phyloP scores from a whole-genome alignment of 2,113 vertebrate genomes.

The rabbit (Oryctolagus cuniculus) region DNA sequence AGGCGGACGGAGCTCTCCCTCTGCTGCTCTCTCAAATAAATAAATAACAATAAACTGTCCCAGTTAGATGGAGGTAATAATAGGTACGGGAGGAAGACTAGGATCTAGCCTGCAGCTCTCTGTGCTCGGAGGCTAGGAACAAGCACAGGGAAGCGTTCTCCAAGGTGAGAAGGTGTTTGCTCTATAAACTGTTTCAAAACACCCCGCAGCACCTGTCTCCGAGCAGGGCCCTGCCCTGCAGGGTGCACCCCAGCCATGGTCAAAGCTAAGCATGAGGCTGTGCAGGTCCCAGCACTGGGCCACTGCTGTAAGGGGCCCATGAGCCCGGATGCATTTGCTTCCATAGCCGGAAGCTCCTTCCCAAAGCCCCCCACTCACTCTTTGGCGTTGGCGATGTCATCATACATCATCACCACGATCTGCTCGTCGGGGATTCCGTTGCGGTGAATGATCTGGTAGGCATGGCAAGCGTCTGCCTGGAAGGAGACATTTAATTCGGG shows the following conservation, averaged over 20 bases:
- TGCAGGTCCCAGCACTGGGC: rapidly evolving
- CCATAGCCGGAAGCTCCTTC: neutral
- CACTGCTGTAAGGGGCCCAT: neutral
- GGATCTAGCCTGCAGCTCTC: neutral
- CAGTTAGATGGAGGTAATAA: neutral
- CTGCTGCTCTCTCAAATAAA: too few species aligned
- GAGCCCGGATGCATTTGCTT: too few species aligned
- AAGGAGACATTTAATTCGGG: neutral
- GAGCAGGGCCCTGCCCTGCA: too few species aligned
- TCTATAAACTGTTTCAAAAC: neutral
- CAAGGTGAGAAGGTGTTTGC: rapidly evolving
- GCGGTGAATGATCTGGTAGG: conserved; percentile 96
- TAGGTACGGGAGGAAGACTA: neutral
- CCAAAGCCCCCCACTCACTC: conserved; percentile 90
- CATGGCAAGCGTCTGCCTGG: conserved; percentile 97
- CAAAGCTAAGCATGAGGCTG: neutral
- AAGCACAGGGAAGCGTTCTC: rapidly evolving
- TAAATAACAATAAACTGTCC: too few species aligned
- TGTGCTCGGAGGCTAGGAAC: neutral
- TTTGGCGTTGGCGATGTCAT: conserved; percentile 93
- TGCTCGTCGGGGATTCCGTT: conserved; percentile 98
- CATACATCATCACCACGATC: conserved; percentile 99
- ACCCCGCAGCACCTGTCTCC: neutral
- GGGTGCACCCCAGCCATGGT: rapidly evolving
- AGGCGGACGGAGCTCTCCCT: too few species aligned